Evolutionary conservation across 2,888 invertebrate genomes (phyloP), one percentile per base, ranked within the genome.

Genomic region (Eristalinus aeneus): DNA sequence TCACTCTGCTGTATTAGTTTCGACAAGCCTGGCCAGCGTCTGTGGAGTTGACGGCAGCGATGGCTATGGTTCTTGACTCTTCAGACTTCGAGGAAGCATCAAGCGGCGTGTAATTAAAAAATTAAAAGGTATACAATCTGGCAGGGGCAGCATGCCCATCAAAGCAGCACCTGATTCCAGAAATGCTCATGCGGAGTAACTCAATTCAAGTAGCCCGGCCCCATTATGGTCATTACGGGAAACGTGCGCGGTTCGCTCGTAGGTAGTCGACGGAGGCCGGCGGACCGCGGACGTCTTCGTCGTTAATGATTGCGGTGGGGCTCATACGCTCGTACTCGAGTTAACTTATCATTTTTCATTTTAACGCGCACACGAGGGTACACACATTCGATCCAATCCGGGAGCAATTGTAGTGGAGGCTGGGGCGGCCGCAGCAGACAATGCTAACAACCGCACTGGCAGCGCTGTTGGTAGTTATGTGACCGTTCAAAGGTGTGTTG

Each of bases 321-420:
- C 46, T 46, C 27, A 61, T 63, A 71, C 27, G 27, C 71, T 61
- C 31, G 46, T 46, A 46, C 46, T 58, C 39, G 34, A 80, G 76
- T 85, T 72, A 85, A 77, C 76, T 80, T 80, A 76, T 85, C 80
- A 85, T 85, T 85, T 85, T 85, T 85, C 80, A 85, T 85, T 85
- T 85, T 69, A 73, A 80, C 76, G 76, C 85, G 80, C 75, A 61
- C 75, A 46, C 63, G 36, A 54, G 54, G 16, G 36, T 12, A 22
- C 39, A 39, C 11, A n/a, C 56, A 56, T 22, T 22, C 56, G 23
- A 56, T 27, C 23, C 27, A 74, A 60, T 76, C 39, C 11, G 23
- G 23, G 22, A 31, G 65, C 20, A 27, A 69, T 73, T 74, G 32
- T 79, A 75, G 56, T 75, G 58, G 53, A 80, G 22, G 72, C 46